phyloP scores from a whole-genome alignment of 2,888 invertebrate genomes.

The Eilema depressum region DNA sequence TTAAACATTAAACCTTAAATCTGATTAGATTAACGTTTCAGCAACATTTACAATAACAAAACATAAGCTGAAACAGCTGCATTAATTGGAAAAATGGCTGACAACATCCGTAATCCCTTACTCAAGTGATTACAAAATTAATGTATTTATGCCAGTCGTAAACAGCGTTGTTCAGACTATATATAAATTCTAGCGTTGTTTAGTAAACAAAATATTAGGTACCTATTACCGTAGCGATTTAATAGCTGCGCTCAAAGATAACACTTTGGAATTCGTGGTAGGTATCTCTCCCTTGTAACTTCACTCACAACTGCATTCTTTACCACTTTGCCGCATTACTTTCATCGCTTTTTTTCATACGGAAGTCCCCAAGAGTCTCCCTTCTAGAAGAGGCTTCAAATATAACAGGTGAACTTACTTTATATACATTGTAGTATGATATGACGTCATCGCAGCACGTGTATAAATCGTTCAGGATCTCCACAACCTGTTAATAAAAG shows the following conservation, averaged over 20 bases:
- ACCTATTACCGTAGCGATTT: too few species aligned
- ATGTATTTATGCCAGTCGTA: background rate
- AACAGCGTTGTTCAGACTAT: background rate
- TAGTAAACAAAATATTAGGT: background rate
- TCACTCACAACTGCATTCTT: too few species aligned
- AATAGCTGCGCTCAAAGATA: too few species aligned
- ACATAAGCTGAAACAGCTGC: background rate
- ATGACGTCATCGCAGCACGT: conserved; percentile 96
- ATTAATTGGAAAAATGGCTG: background rate
- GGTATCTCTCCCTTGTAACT: too few species aligned
- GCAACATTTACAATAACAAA: background rate
- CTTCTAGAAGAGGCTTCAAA: background rate
- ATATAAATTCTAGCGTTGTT: too few species aligned
- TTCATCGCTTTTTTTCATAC: too few species aligned
- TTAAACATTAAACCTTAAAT: background rate
- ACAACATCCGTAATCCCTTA: background rate
- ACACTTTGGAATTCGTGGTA: too few species aligned
- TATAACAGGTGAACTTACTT: conserved; percentile 80
- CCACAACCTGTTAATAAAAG: conserved; percentile 90
- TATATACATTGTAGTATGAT: conserved; percentile 95
- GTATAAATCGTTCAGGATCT: conserved; percentile 95
- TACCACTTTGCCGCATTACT: too few species aligned
- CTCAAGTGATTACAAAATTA: background rate
- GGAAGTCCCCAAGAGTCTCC: too few species aligned
- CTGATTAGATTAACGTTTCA: background rate